Evolutionary conservation across 2,888 invertebrate genomes (phyloP), one percentile per base, ranked within the genome.

Genomic region (Cataglyphis livida): DNA sequence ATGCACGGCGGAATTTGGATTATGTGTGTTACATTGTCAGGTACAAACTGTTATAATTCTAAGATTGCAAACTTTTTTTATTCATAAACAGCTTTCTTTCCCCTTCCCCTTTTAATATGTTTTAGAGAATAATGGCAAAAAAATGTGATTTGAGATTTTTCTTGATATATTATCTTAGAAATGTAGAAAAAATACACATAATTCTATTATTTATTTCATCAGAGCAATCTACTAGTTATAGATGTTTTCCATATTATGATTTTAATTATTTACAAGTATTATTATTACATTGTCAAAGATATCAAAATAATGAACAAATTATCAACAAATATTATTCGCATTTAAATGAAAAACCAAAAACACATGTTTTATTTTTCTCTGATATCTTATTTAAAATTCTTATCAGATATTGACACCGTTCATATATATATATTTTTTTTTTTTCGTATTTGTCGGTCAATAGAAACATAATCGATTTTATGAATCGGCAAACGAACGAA

Each of bases 1-100:
- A 98, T 98, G 97, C 97, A 97, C 91, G 98, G 97, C n/a, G 98
- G 98, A 51, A 98, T 97, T 92, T 98, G 98, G 98, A 98, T 97
- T 32, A 96, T 97, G 94, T 98, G 97, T 95, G 97, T 97, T 91
- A 97, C 97, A 91, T 96, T 98, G 91, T 96, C 97, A 95, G 98
- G 98, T 98, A 95, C 3, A 57, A 25, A 4, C 9, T 12, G 0
- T 75, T 18, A 4, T 4, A 10, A 28, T 75, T 48, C 7, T 61
- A 21, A 18, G 18, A 28, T 6, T 28, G 28, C 0, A 21, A 61
- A 28, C 28, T 7, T 32, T 32, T 32, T 59, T 59, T 25, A 59
- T 59, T 59, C 59, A 59, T n/a, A 28, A 59, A 59, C 6, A 6
- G 7, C 21, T 28, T 6, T 57, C 5, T 59, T 7, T 12, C 25